These are phyloP conservation scores for Aviceda subcristata DNA, from an alignment of 2,113 vertebrate species.

Conservation along the genomic window DNA sequence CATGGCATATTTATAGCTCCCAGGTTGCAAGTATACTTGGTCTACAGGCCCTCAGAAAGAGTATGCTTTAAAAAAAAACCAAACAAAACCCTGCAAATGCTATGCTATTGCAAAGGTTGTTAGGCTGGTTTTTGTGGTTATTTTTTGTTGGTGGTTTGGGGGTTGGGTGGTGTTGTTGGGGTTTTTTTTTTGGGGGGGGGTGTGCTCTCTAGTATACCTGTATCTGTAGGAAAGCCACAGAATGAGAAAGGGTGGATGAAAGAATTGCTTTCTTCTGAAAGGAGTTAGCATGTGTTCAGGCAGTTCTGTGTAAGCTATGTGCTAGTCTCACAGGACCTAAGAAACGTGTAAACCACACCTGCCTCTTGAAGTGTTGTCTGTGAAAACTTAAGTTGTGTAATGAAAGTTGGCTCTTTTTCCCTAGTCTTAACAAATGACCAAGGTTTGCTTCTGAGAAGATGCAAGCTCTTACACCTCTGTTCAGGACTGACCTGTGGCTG, in stretches of 20 bases:
- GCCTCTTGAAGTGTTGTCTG: rapidly evolving
- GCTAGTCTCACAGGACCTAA: rapidly evolving
- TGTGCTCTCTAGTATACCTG: rapidly evolving
- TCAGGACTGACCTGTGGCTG: background rate
- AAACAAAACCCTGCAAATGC: too few species aligned
- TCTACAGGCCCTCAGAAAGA: background rate
- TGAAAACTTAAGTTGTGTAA: rapidly evolving
- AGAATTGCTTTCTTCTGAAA: rapidly evolving
- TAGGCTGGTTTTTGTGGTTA: rapidly evolving
- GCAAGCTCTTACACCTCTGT: background rate
- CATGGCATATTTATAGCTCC: background rate
- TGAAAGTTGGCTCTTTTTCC: rapidly evolving
- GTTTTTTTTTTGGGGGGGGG: too few species aligned
- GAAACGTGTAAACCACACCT: rapidly evolving
- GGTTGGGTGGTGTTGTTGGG: too few species aligned
- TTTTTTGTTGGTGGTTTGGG: background rate
- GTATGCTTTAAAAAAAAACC: rapidly evolving
- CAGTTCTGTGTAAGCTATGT: rapidly evolving
- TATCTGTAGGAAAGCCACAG: background rate
- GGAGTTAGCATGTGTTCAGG: background rate
- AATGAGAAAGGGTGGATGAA: rapidly evolving
- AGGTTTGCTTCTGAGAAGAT: too few species aligned
- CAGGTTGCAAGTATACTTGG: background rate
- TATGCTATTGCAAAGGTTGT: background rate
- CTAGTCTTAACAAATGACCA: background rate